Percentiles rank a stretch among this genome's conserved stretches.
phyloP scores from a whole-genome alignment of 2,113 vertebrate species.

The Euleptes europaea region DNA sequence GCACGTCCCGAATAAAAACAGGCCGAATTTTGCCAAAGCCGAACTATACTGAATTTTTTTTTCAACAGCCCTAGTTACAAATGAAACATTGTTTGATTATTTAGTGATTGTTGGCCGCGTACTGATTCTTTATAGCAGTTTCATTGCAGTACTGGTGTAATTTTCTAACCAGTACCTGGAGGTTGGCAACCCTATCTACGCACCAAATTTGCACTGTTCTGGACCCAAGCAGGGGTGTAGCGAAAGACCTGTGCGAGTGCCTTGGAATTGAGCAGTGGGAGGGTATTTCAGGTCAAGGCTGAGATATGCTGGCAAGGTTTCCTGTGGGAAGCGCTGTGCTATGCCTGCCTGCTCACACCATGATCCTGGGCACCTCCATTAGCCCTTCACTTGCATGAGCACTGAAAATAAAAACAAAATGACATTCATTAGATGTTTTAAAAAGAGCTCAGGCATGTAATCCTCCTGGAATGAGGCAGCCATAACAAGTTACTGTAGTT shows the following conservation, averaged over 20 bases:
- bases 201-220: background rate
- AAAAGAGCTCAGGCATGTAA: slow-evolving; percentile 73
- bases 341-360: slow-evolving; percentile 55
- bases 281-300: slow-evolving; percentile 15
- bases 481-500: slow-evolving; percentile 75
- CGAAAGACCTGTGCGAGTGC: background rate
- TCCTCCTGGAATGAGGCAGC: slow-evolving; percentile 72
- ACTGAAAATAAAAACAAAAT: slow-evolving; percentile 65
- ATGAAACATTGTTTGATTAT: too few relatives aligned
- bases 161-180: too few relatives aligned
- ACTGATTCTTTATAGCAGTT: too few relatives aligned
- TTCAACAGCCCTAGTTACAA: too few relatives aligned
- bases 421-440: slow-evolving; percentile 74
- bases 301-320: background rate
- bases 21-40: too few relatives aligned
- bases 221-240: background rate
- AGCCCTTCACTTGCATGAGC: slow-evolving; percentile 66
- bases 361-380: slow-evolving; percentile 42
- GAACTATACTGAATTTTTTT: too few relatives aligned
- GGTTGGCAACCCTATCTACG: background rate
- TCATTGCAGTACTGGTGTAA: too few relatives aligned
- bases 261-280: background rate
- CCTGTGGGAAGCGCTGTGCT: slow-evolving; percentile 57
- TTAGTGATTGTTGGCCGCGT: too few relatives aligned
- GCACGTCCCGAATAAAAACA: too few relatives aligned